These are phyloP conservation scores for Acanthurus lineatus DNA, from an alignment of 2,797 vertebrate species.

Conservation along the genomic window DNA sequence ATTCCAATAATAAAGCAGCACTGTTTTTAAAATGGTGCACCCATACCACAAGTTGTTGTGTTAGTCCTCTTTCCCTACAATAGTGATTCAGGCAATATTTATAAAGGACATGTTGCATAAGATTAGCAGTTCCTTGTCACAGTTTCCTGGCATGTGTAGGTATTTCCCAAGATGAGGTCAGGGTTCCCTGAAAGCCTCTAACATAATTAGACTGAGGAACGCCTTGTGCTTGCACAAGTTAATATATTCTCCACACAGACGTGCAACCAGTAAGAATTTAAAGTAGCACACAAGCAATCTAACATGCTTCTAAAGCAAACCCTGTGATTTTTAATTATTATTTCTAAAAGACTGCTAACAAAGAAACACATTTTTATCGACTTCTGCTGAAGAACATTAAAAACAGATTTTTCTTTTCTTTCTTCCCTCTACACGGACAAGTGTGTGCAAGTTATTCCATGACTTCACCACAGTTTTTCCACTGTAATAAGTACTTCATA, in stretches of 20 bases:
- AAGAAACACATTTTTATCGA: slow-evolving; percentile 17
- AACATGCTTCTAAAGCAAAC: slow-evolving; percentile 15
- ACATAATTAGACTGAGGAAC: slow-evolving; percentile 65
- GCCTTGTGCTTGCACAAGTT: slow-evolving; percentile 56
- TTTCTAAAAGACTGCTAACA: slow-evolving; percentile 3
- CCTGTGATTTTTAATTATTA: slow-evolving; percentile 16
- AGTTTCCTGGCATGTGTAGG: slow-evolving; percentile 77
- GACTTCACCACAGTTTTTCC: slow-evolving; percentile 44
- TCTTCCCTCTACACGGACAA: slow-evolving; percentile 4
- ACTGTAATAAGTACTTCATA: slow-evolving; percentile 15
- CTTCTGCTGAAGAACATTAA: slow-evolving; percentile 32
- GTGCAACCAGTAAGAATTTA: slow-evolving; percentile 28
- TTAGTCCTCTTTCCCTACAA: slow-evolving; percentile 26
- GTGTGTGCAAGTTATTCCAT: slow-evolving; percentile 24
- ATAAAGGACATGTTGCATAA: slow-evolving; percentile 68
- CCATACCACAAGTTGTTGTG: slow-evolving; percentile 33
- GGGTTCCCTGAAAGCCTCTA: slow-evolving; percentile 62
- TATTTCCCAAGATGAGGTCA: slow-evolving; percentile 82
- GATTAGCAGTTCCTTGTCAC: slow-evolving; percentile 66
- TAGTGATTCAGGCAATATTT: slow-evolving; percentile 56
- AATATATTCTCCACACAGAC: slow-evolving; percentile 56
- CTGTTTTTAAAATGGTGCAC: slow-evolving; percentile 46
- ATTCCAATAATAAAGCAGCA: slow-evolving; percentile 30
- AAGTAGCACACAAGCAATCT: slow-evolving; percentile 13
- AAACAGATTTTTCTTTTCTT: slow-evolving; percentile 13